Conservation (phyloP, 2,113 vertebrate genomes). For the Propithecus coquereli region DNA sequence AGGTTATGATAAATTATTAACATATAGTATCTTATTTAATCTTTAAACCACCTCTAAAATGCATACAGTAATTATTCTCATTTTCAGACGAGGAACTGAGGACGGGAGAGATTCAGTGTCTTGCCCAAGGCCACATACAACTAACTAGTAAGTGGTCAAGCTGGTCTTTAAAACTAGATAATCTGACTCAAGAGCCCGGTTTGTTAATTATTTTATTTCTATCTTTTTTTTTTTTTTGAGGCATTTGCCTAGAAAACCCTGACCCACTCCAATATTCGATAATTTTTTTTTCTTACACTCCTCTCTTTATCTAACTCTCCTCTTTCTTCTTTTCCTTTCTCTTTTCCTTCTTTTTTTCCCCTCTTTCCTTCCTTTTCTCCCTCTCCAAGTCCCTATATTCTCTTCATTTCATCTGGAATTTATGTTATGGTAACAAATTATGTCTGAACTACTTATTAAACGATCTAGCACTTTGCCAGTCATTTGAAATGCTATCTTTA, state of each 20-base stretch:
- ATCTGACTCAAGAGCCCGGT: background rate
- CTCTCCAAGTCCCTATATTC: background rate
- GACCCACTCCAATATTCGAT: background rate
- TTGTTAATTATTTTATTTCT: background rate
- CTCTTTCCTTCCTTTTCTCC: background rate
- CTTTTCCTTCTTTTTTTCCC: background rate
- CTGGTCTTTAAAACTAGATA: background rate
- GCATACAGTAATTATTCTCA: background rate
- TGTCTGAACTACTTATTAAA: background rate
- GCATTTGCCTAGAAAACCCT: background rate
- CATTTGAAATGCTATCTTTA: background rate
- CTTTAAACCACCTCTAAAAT: background rate
- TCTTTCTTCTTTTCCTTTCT: background rate
- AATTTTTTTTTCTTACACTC: background rate
- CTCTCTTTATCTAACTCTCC: background rate
- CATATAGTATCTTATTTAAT: background rate
- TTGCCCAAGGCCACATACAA: background rate
- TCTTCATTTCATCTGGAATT: background rate
- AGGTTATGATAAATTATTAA: background rate
- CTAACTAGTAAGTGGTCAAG: background rate
- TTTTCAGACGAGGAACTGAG: background rate
- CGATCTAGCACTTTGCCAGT: background rate
- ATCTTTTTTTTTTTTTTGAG: background rate
- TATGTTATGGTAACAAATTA: background rate
- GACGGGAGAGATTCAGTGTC: background rate